These are phyloP conservation scores for Ferrisia virgata DNA, from an alignment of 2,888 invertebrate genomes.

Conservation along the genomic window DNA sequence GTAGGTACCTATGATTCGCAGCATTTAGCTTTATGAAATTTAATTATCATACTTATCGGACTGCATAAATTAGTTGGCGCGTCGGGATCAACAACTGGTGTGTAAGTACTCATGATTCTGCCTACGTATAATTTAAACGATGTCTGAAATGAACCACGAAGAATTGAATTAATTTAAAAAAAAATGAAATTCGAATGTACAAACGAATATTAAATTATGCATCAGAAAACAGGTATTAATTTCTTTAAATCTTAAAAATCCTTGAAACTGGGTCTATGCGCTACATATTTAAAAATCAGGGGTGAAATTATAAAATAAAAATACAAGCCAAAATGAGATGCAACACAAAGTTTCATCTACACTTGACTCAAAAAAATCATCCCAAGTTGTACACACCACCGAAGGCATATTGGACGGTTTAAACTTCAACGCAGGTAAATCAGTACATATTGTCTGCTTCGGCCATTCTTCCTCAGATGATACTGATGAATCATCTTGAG, in stretches of 20 bases:
- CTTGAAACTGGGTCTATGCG: too few relatives aligned
- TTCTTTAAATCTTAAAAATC: too few relatives aligned
- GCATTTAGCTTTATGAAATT: too few relatives aligned
- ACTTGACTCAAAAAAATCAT: too few relatives aligned
- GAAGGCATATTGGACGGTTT: background rate
- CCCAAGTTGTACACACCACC: background rate
- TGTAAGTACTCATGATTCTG: background rate
- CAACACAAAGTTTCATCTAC: background rate
- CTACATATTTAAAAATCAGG: too few relatives aligned
- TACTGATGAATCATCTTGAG: background rate
- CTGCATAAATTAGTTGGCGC: background rate
- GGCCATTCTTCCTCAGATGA: background rate
- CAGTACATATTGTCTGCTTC: background rate
- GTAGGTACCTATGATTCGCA: too few relatives aligned
- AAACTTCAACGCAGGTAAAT: background rate
- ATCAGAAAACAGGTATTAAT: too few relatives aligned
- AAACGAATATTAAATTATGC: too few relatives aligned
- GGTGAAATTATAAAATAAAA: background rate
- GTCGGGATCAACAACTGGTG: background rate
- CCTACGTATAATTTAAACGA: background rate
- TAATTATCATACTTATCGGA: background rate
- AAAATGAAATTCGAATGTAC: background rate
- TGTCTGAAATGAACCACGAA: background rate
- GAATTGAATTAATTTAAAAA: too few relatives aligned
- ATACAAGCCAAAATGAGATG: background rate